Evolutionary conservation across 2,113 vertebrate genomes (phyloP).

Genomic region (Callipepla squamata): DNA sequence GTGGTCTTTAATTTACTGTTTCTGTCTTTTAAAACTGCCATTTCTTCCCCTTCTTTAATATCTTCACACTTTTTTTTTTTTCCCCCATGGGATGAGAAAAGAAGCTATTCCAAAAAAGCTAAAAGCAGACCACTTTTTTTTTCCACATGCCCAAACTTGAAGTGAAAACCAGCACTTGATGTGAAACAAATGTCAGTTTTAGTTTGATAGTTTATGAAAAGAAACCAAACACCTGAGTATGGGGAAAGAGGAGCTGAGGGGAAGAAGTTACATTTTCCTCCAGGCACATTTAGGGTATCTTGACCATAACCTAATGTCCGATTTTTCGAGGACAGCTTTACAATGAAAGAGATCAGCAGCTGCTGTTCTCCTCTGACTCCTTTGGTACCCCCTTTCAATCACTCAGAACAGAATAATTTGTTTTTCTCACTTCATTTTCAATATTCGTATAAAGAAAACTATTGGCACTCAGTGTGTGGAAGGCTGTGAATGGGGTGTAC

Average conservation of each 20-base stretch:
- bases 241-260: neutral
- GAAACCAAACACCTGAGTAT: neutral
- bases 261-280: conserved; percentile 34
- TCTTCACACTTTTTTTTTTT: neutral
- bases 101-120: neutral
- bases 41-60: neutral
- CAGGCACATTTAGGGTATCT: neutral
- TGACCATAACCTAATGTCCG: accelerated
- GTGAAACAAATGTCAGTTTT: conserved; percentile 33
- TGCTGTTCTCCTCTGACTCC: neutral
- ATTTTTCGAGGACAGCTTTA: neutral
- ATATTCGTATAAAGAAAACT: neutral
- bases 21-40: neutral
- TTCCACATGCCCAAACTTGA: neutral
- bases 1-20: neutral
- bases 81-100: neutral
- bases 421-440: neutral
- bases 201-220: neutral
- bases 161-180: neutral
- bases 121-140: neutral
- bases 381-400: neutral
- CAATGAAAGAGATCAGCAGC: conserved; percentile 16
- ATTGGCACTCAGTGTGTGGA: accelerated
- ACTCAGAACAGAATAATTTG: neutral
- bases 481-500: accelerated